Evolutionary conservation across 1,140 invertebrate genomes (phyloP).

Genomic region (Zaprionus inermis): DNA sequence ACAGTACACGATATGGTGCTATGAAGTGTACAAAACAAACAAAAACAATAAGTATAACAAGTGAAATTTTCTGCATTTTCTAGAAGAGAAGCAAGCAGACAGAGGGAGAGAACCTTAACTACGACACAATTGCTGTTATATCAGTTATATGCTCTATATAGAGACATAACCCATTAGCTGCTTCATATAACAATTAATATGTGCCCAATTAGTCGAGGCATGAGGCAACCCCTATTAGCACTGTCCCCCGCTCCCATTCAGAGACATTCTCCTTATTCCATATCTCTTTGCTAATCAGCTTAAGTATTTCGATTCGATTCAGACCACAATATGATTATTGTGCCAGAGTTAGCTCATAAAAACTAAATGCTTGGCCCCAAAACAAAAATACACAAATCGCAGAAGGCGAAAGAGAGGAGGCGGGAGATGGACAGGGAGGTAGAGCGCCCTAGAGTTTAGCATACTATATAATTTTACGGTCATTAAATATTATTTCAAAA

Average conservation of each 20-base stretch:
- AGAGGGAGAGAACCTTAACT: not conserved
- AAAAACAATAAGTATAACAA: not conserved
- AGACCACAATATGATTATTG: slow-evolving; percentile 38
- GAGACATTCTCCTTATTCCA: not conserved
- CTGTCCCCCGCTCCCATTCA: no score
- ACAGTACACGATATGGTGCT: not conserved
- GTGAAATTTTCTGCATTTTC: not conserved
- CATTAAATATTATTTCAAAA: slow-evolving; percentile 82
- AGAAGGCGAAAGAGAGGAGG: slow-evolving; percentile 9
- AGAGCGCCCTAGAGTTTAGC: slow-evolving; percentile 44
- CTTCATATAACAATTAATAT: not conserved
- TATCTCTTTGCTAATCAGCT: slow-evolving; percentile 36
- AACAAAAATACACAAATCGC: slow-evolving; percentile 17
- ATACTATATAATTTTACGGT: slow-evolving; percentile 78
- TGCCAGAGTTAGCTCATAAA: slow-evolving; percentile 26
- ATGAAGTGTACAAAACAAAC: slow-evolving; percentile 6
- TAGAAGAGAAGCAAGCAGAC: fast-evolving
- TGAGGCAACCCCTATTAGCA: not conserved
- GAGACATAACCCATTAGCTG: not conserved
- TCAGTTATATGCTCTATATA: not conserved
- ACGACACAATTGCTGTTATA: not conserved
- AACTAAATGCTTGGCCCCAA: slow-evolving; percentile 21
- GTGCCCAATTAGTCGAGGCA: not conserved
- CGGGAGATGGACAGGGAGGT: not conserved
- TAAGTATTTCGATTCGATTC: slow-evolving; percentile 16